Base-by-base conservation (phyloP, 2,113 vertebrate genomes). In the Sciurus niger region DNA sequence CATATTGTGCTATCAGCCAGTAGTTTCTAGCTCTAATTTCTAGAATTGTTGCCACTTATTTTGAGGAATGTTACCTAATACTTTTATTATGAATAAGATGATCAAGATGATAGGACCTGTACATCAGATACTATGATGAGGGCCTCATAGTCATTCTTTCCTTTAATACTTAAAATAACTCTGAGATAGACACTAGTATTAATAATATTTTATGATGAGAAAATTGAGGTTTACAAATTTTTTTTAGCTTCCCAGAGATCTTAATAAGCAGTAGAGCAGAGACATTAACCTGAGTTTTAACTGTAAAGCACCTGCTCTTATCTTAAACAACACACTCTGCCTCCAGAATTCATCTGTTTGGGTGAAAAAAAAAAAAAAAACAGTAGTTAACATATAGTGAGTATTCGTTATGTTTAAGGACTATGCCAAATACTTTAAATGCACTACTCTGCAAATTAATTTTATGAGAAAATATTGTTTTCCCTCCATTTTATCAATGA, bases 21-120 rank as follows among this genome's bases (percentile, higher is more conserved):
- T 93, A 65, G 90, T 94, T 90, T 93, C 43, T 95, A 28, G n/a
- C 60, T 93, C 30, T 95, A 55, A 40, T 94, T 84, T 30, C 34
- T 34, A 89, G 72, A 88, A 16, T 67, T 93, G 30, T 83, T 90
- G 82, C 43, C 76, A 92, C 1, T 78, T 85, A 87, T 74, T 95
- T 95, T n/a, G 88, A 94, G 34, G 68, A 78, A 58, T 90, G 16
- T 87, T 93, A 94, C 28, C 60, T 67, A 72, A 67, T 90, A 80
- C 12, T 89, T 76, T 55, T 53, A 87, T 48, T 84, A 46, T 67
- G 51, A 87, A 92, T 95, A 67, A 92, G 73, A 79, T 87, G 53
- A 51, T 82, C 32, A 82, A 73, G 32, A 43, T 91, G 40, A 67
- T 80, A 76, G 46, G 3, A 76, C 24, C 90, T 94, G 2, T 63